phyloP scores from a whole-genome alignment of 2,888 invertebrate species.

The Hydrotaea cyrtoneurina region DNA sequence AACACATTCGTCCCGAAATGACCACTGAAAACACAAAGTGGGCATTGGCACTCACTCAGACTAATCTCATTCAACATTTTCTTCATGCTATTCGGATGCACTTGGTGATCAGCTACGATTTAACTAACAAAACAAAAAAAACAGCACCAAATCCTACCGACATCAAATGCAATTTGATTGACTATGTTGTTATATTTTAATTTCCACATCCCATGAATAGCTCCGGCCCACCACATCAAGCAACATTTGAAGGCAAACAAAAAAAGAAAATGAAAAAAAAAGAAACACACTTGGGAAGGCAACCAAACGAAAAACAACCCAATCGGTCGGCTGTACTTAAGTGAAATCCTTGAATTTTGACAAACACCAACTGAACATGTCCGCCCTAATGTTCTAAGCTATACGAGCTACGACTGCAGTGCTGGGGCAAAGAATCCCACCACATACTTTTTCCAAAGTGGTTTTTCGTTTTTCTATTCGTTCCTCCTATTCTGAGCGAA shows the following conservation, averaged over 20 bases:
- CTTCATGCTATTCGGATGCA: not conserved
- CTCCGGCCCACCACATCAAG: not conserved
- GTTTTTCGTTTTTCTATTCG: not conserved
- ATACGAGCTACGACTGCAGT: not conserved
- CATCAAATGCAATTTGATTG: conserved; percentile 27
- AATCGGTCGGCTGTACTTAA: not conserved
- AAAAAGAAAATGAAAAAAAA: too few relatives aligned
- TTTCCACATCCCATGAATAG: conserved; percentile 4
- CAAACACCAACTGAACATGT: conserved; percentile 47
- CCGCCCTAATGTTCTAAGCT: conserved; percentile 51
- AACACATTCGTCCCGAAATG: too few relatives aligned
- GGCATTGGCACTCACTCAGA: conserved; percentile 12
- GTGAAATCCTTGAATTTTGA: conserved; percentile 59
- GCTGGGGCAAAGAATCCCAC: not conserved
- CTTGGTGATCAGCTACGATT: not conserved
- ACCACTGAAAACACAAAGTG: not conserved
- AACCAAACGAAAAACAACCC: not conserved
- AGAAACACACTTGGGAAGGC: not conserved
- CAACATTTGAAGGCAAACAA: not conserved
- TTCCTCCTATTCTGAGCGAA: not conserved
- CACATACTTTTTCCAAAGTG: not conserved
- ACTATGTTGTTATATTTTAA: conserved; percentile 31
- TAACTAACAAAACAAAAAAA: not conserved
- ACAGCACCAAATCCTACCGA: not conserved
- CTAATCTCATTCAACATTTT: not conserved